Percentiles rank a stretch among this genome's conserved stretches.
Evolutionary conservation across 2,797 vertebrate species (phyloP).

Genomic region (Xenopus petersii): DNA sequence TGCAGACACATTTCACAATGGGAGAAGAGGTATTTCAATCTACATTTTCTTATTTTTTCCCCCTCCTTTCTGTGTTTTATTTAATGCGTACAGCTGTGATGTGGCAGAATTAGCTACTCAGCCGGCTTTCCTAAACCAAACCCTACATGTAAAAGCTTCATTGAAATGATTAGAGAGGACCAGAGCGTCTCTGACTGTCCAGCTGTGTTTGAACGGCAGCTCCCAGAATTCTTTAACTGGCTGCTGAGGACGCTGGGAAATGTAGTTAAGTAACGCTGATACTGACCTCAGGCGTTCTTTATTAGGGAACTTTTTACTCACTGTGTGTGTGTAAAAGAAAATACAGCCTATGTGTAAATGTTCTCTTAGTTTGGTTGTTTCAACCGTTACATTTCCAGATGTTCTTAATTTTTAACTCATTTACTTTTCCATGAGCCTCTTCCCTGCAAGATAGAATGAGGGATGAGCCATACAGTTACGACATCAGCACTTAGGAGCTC

Average conservation of each 20-base stretch:
- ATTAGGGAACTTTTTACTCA: background rate
- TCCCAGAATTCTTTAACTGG: background rate
- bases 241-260: background rate
- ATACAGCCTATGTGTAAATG: background rate
- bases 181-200: background rate
- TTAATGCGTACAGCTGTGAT: slow-evolving; percentile 8
- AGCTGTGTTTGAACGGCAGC: background rate
- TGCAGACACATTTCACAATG: slow-evolving; percentile 69
- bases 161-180: background rate
- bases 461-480: slow-evolving; percentile 37
- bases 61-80: too few relatives aligned
- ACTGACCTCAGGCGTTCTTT: background rate
- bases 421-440: slow-evolving; percentile 57
- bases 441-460: slow-evolving; percentile 53
- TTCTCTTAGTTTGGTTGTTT: slow-evolving; percentile 2
- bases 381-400: slow-evolving; percentile 59
- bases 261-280: background rate
- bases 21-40: slow-evolving; percentile 74
- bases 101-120: slow-evolving; percentile 18
- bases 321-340: too few relatives aligned
- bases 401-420: slow-evolving; percentile 61
- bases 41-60: slow-evolving; percentile 28
- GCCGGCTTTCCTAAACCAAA: background rate
- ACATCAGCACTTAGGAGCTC: too few relatives aligned
- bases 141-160: too few relatives aligned